These are phyloP conservation scores for Zootermopsis nevadensis DNA, from an alignment of 2,888 invertebrate genomes.

Conservation along the genomic window DNA sequence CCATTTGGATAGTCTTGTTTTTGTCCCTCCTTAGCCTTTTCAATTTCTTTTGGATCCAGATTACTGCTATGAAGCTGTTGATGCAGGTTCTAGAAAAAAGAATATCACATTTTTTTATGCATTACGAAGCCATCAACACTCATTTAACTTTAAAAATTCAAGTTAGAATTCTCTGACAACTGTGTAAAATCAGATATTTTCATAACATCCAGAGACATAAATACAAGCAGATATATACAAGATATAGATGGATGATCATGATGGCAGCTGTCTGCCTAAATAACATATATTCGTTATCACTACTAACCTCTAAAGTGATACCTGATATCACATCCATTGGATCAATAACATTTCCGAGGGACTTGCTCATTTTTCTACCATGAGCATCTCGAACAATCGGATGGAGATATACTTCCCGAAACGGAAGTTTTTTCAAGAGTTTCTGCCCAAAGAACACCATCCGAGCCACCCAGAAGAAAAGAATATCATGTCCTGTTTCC, in stretches of 20 bases:
- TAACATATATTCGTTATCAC: too few species aligned
- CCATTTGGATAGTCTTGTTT: constrained; percentile 79
- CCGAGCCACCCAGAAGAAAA: constrained; percentile 99
- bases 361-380: constrained; percentile 99
- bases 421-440: constrained; percentile 90
- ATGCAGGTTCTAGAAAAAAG: constrained; percentile 70
- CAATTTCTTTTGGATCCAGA: constrained; percentile 85
- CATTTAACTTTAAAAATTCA: too few species aligned
- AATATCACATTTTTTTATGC: too few species aligned
- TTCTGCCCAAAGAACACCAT: constrained; percentile 98
- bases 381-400: constrained; percentile 98
- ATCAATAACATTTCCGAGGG: constrained; percentile 97
- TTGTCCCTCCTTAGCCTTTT: constrained; percentile 75
- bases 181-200: too few species aligned
- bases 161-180: too few species aligned
- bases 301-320: constrained; percentile 75
- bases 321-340: constrained; percentile 96
- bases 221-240: too few species aligned
- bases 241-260: too few species aligned
- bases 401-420: constrained; percentile 93
- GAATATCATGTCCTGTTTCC: constrained; percentile 97
- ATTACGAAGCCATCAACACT: too few species aligned
- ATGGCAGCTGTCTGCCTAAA: too few species aligned
- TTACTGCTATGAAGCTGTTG: constrained; percentile 81
- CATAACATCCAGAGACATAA: too few species aligned